Base-by-base conservation (phyloP, 2,888 invertebrate genomes). In the Netelia fuscicornis region DNA sequence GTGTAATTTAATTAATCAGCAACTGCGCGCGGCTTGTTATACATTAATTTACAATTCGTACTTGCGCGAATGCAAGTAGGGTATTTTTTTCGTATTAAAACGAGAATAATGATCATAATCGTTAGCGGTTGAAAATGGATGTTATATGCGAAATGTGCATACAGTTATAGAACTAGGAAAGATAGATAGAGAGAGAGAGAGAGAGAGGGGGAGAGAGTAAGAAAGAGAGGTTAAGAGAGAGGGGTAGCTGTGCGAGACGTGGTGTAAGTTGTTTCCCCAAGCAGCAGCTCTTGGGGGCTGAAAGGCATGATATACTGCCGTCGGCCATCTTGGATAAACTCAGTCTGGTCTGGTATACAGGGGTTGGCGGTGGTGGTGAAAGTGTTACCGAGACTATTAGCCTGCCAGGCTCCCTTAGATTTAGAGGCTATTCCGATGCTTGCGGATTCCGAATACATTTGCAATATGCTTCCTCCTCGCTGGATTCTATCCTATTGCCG, bases 371-470 rank as follows among this genome's bases (percentile, higher is more conserved):
- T 67, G 64, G 68, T 54, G 71, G 82, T 70, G 84, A 83, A 83
- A 87, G 86, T 86, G 87, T 84, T 87, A 84, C 81, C 79, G 84
- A 85, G 84, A 87, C 87, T 87, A 87, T 87, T 87, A 88, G 86
- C 85, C 87, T 88, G 88, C 88, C 87, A 87, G 82, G 77, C 48
- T 75, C 75, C 83, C 62, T 88, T 87, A 88, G 88, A 88, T 88
- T 88, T 88, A 88, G 86, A 82, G 86, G 86, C 88, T 86, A 88
- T 88, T 88, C 81, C 88, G 70, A 87, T 86, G 87, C 87, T 85
- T 75, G 84, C 80, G 87, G 85, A 87, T 87, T 87, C 78, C 84
- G 83, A 87, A 88, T 87, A 87, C 87, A 87, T 87, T 87, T 85
- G 83, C 85, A 86, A 86, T 87, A 83, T 83, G 79, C 85, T 81